Evolutionary conservation across 1,140 invertebrate genomes (phyloP).

Genomic region (Drosophila orena): DNA sequence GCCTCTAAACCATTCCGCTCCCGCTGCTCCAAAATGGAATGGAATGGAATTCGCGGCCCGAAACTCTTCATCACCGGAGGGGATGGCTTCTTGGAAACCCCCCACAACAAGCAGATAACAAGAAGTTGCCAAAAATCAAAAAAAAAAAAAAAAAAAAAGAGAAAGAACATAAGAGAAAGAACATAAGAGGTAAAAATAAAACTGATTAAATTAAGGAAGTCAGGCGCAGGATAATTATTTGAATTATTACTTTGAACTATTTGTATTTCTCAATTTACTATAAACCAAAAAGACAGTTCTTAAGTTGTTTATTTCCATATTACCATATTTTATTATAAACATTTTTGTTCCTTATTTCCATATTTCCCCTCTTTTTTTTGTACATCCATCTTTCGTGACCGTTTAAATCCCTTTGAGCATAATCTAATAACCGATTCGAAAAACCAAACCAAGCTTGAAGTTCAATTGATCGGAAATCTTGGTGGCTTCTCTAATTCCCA

Average conservation of each 20-base stretch:
- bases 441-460: slow-evolving; percentile 36
- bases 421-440: slow-evolving; percentile 31
- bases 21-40: slow-evolving; percentile 5
- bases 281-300: too few relatives aligned
- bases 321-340: too few relatives aligned
- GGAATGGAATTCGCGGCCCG: too few relatives aligned
- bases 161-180: slow-evolving; percentile 9
- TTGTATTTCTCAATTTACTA: background rate
- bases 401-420: slow-evolving; percentile 4
- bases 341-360: too few relatives aligned
- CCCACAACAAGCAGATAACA: slow-evolving; percentile 29
- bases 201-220: slow-evolving; percentile 1
- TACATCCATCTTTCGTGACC: background rate
- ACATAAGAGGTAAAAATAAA: slow-evolving; percentile 12
- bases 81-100: slow-evolving; percentile 40
- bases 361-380: background rate
- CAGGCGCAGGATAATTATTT: background rate
- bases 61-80: slow-evolving; percentile 48
- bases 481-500: slow-evolving; percentile 29
- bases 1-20: slow-evolving; percentile 9
- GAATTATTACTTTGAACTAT: background rate
- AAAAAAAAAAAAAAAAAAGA: too few relatives aligned
- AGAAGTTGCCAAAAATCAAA: slow-evolving; percentile 3
- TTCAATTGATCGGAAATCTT: slow-evolving; percentile 42
- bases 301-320: background rate